Evolutionary conservation across 2,797 vertebrate species (phyloP), one percentile per base, ranked within the genome.

Genomic region (Sebastes elongatus): DNA sequence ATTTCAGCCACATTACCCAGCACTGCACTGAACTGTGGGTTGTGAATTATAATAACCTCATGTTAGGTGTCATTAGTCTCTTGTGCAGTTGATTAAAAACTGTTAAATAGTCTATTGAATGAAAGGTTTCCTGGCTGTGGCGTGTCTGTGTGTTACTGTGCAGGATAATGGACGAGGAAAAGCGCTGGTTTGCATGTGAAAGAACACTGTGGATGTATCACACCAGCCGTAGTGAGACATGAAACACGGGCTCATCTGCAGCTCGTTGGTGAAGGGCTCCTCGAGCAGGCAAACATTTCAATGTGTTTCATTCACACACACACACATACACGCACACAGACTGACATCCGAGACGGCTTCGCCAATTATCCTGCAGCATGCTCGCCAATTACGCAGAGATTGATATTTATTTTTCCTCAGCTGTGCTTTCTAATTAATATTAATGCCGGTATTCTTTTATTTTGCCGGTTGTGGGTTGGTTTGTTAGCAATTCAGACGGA

Each of bases 341-440:
- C 65, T 60, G 53, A 28, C 60, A 65, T 71, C 68, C 25, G 56
- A 52, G 75, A 87, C 8, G 5, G 61, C 42, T 75, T 70, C 79
- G 74, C 86, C 80, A 91, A 67, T 93, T 86, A 88, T 87, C 80
- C 86, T 64, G 82, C 87, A 73, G 81, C 69, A 13, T 14, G 59
- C 71, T 73, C 10, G 66, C 80, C 82, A 87, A 84, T 92, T 87
- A 74, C 27, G 5, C 70, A 30, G 52, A 82, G 56, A 73, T 79
- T 85, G 56, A 75, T 86, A 81, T 85, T 80, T 85, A 82, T 88
- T 52, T 52, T 85, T 68, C 75, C 82, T 88, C 77, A 68, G 74
- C 80, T 75, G 63, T 78, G 84, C 89, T 90, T 86, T 80, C 70
- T 57, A 83, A 91, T 94, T 83, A 93, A 93, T 92, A 93, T 94